phyloP scores from a whole-genome alignment of 2,797 vertebrate species.

The Schizothorax lantsangensis region DNA sequence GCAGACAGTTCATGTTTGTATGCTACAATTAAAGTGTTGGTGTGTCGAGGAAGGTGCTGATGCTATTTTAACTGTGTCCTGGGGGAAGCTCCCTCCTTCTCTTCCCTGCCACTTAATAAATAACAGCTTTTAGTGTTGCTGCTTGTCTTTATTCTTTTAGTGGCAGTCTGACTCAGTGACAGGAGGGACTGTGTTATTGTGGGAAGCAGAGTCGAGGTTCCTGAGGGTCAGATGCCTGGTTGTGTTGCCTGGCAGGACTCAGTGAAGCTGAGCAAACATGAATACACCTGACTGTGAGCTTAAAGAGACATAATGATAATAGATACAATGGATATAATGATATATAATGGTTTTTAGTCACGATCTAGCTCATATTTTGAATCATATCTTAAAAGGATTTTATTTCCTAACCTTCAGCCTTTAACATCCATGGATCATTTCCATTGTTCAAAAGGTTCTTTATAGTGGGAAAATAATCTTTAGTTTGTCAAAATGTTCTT shows the following conservation, averaged over 20 bases:
- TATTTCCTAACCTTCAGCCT: background rate
- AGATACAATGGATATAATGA: background rate
- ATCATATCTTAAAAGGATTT: background rate
- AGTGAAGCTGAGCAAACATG: background rate
- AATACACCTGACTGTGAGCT: background rate
- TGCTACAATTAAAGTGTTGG: background rate
- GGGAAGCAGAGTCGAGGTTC: slow-evolving; percentile 36
- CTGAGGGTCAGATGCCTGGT: slow-evolving; percentile 43
- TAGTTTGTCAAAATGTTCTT: background rate
- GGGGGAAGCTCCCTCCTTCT: slow-evolving; percentile 31
- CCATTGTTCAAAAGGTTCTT: background rate
- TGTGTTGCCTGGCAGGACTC: slow-evolving; percentile 37
- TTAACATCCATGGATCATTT: background rate
- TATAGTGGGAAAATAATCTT: background rate
- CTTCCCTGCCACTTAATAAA: slow-evolving; percentile 54
- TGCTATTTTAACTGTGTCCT: slow-evolving; percentile 37
- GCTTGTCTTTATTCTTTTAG: slow-evolving; percentile 10
- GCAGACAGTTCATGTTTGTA: background rate
- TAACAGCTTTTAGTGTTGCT: slow-evolving; percentile 43
- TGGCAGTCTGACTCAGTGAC: slow-evolving; percentile 16
- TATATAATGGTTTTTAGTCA: background rate
- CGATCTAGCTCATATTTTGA: background rate
- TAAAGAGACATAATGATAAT: background rate
- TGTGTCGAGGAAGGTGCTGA: background rate
- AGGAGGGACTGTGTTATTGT: slow-evolving; percentile 28